These are phyloP conservation scores for Chascanopsetta lugubris DNA, from an alignment of 2,113 vertebrate species.

Conservation along the genomic window DNA sequence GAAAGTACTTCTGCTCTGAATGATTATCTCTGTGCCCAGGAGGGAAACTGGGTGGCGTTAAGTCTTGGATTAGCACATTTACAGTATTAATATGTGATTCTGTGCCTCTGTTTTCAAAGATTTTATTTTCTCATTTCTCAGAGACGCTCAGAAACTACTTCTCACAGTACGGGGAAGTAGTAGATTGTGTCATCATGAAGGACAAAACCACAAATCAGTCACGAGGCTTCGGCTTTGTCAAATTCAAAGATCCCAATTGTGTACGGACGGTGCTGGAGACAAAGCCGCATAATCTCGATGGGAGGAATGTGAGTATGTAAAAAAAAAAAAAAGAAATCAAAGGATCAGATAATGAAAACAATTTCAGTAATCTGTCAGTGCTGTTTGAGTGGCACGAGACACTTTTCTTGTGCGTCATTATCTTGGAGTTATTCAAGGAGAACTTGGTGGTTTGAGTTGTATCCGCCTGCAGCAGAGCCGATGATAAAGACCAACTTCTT, in stretches of 20 bases:
- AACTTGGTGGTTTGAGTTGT: conserved; percentile 25
- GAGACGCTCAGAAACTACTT: conserved; percentile 98
- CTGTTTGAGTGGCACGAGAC: conserved; percentile 25
- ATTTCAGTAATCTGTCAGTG: conserved; percentile 6
- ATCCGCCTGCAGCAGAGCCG: conserved; percentile 17
- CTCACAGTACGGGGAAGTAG: conserved; percentile 98
- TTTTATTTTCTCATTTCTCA: conserved; percentile 77
- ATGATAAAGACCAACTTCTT: conserved; percentile 5
- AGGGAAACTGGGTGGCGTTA: conserved; percentile 14
- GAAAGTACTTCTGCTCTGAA: conserved; percentile 9
- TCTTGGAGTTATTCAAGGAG: conserved; percentile 36
- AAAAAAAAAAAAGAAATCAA: conserved; percentile 41
- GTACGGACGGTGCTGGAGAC: conserved; percentile 97
- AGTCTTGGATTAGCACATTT: conserved; percentile 5
- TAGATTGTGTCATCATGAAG: conserved; percentile 99
- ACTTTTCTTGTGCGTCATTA: conserved; percentile 30
- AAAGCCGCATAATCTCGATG: conserved; percentile 96
- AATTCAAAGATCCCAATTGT: conserved; percentile 99
- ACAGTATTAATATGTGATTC: not conserved
- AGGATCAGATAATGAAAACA: conserved; percentile 41
- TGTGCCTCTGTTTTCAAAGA: conserved; percentile 23
- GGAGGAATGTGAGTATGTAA: conserved; percentile 92
- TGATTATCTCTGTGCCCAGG: conserved; percentile 19
- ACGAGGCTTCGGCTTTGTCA: conserved; percentile 98
- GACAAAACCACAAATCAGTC: conserved; percentile 99